Evolutionary conservation across 1,140 invertebrate species (phyloP), one percentile per base, ranked within the genome.

Genomic region (Chionoecetes opilio): DNA sequence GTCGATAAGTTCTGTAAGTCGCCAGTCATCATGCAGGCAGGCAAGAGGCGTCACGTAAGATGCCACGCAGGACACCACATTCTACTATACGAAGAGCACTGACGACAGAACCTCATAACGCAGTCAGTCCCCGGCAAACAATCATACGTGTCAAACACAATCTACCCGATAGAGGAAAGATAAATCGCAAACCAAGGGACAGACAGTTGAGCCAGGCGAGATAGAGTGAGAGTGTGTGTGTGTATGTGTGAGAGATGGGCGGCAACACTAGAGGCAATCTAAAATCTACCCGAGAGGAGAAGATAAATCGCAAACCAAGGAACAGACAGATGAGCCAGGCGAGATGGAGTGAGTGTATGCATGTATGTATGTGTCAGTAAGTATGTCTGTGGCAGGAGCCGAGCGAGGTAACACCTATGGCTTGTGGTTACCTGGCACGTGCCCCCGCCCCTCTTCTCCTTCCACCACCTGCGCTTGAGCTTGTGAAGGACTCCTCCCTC

Each of bases 391-490:
- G 46, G 63, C 63, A 75, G 63, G 63, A 75, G 63, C 63, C 63
- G 63, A 75, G n/a, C 63, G 63, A 75, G 63, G 53, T 17, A 75
- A 75, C 63, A 75, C 21, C 63, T 75, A 26, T 75, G 63, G 53
- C n/a, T 63, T 32, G 94, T 21, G 38, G 41, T 96, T 96, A 95
- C 96, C 96, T 95, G 37, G 93, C 96, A 96, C 35, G 84, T 91
- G 26, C 94, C 94, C 92, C 96, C 96, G 29, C 96, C 96, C 82
- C 96, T 75, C 91, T 96, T 96, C 91, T 97, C 96, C 82, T 97
- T 96, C 97, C 97, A 97, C 97, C 97, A 97, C 91, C 96, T 94
- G 26, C 96, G 96, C 91, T 97, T 97, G 41, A 97, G 96, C 8
- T 96, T 95, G 95, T 97, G 97, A 8, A 97, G 95, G 31, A 96